Evolutionary conservation across 1,140 invertebrate species (phyloP).

Genomic region (Propsilocerus akamusi): DNA sequence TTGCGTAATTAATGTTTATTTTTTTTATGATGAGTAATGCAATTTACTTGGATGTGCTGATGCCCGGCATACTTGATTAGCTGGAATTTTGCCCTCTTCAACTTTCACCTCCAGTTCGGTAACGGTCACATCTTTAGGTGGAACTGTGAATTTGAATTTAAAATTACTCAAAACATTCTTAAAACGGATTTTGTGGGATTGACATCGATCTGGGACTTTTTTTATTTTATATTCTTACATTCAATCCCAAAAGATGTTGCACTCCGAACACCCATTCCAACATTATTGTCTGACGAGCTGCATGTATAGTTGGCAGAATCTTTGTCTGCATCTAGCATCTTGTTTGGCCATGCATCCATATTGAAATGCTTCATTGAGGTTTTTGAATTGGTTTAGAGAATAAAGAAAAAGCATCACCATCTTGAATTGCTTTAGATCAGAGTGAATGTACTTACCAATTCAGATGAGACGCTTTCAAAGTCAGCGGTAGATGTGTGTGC

Average conservation of each 20-base stretch:
- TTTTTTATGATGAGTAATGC: not conserved
- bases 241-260: conserved; percentile 69
- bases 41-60: conserved; percentile 44
- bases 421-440: not conserved
- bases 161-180: conserved; percentile 2
- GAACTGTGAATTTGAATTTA: conserved; percentile 37
- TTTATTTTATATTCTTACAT: conserved; percentile 40
- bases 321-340: conserved; percentile 48
- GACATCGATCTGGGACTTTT: not conserved
- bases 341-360: conserved; percentile 60
- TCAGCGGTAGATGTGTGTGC: conserved; percentile 57
- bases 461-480: conserved; percentile 72
- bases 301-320: conserved; percentile 76
- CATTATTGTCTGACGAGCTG: conserved; percentile 49
- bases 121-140: conserved; percentile 67
- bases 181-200: not conserved
- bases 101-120: conserved; percentile 51
- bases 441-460: conserved; percentile 33
- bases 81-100: conserved; percentile 53
- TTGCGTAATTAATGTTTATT: not conserved
- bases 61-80: conserved; percentile 54
- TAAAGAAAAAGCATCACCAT: not conserved
- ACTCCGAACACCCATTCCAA: conserved; percentile 53
- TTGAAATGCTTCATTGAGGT: conserved; percentile 29
- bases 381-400: not conserved